Conservation (phyloP, 35 echinoderm and acorn worm genomes). For the Hemicentrotus pulcherrimus region DNA sequence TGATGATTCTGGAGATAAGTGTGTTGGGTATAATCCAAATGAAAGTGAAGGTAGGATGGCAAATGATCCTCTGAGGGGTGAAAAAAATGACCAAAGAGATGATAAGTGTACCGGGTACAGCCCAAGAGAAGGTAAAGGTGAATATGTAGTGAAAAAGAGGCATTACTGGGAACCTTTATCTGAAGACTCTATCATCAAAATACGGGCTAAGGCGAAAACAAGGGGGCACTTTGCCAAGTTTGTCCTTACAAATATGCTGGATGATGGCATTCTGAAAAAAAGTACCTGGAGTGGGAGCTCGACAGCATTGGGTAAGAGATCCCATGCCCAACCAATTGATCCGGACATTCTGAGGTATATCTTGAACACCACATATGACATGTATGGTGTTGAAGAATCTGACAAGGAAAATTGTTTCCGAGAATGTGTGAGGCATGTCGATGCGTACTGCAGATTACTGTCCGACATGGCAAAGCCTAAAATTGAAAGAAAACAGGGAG, state of each 20-base stretch:
- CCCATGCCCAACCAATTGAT: not conserved
- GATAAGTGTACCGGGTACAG: no score
- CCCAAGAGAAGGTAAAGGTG: no score
- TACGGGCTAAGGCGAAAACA: not conserved
- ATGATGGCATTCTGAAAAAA: not conserved
- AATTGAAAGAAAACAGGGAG: no score
- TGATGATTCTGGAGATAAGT: not conserved
- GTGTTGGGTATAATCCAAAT: not conserved
- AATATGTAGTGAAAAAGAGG: no score
- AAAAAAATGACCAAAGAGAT: not conserved
- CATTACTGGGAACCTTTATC: not conserved
- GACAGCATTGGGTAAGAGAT: no score
- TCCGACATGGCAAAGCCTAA: no score
- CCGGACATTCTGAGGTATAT: not conserved
- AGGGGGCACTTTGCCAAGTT: not conserved
- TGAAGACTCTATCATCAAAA: not conserved
- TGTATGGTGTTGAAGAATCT: not conserved
- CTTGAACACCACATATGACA: not conserved
- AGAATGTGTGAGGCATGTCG: not conserved
- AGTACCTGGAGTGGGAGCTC: not conserved
- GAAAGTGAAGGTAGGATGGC: not conserved
- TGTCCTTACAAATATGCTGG: not conserved
- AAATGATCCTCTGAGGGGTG: not conserved
- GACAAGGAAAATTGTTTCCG: not conserved
- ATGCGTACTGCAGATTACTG: no score